A percentile compares a stretch with the other conserved stretches of the same genome.
Evolutionary conservation across 2,888 invertebrate genomes (phyloP).

Genomic region (Plagodis dolabraria): DNA sequence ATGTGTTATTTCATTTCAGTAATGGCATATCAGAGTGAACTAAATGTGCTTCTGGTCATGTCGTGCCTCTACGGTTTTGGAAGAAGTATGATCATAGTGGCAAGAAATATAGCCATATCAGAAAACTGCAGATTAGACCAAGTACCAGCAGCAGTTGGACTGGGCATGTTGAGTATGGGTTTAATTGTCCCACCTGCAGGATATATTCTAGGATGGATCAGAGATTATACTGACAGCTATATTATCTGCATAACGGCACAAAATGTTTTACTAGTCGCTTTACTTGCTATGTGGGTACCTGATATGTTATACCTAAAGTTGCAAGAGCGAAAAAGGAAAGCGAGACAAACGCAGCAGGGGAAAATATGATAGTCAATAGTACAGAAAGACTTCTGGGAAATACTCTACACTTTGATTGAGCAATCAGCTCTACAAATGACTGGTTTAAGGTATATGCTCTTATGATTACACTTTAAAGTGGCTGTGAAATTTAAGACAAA

Average conservation of each 20-base stretch:
- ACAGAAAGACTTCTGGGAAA: slow-evolving; percentile 1
- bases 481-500: slow-evolving; percentile 37
- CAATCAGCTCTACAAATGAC: slow-evolving; percentile 1
- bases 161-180: slow-evolving; percentile 90
- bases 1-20: slow-evolving; percentile 69
- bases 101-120: slow-evolving; percentile 88
- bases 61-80: slow-evolving; percentile 88
- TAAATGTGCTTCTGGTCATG: slow-evolving; percentile 78
- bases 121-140: slow-evolving; percentile 84
- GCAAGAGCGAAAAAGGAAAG: slow-evolving; percentile 58
- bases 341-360: slow-evolving; percentile 42
- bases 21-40: slow-evolving; percentile 85
- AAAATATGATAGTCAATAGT: slow-evolving; percentile 43
- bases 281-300: slow-evolving; percentile 85
- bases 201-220: slow-evolving; percentile 87
- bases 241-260: slow-evolving; percentile 86
- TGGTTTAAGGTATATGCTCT: background rate
- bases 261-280: slow-evolving; percentile 80
- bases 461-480: slow-evolving; percentile 8
- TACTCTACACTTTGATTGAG: slow-evolving; percentile 16
- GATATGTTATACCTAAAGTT: slow-evolving; percentile 78
- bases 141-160: slow-evolving; percentile 88
- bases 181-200: slow-evolving; percentile 87
- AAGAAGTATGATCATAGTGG: slow-evolving; percentile 89
- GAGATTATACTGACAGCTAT: slow-evolving; percentile 87